A percentile compares a stretch with the other conserved stretches of the same genome.
phyloP scores from a whole-genome alignment of 2,888 invertebrate genomes.

The Apeira syringaria region DNA sequence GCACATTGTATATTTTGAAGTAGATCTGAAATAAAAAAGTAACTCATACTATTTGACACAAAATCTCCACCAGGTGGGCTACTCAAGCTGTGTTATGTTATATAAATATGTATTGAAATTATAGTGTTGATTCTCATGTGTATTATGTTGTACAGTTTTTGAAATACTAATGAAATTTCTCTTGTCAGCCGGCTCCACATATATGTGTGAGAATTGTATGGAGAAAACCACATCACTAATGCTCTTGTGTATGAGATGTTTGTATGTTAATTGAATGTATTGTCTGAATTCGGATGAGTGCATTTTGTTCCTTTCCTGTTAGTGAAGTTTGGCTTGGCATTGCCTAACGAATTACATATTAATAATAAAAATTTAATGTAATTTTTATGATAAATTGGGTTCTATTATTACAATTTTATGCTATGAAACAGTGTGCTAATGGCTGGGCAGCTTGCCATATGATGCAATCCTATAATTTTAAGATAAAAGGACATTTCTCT shows the following conservation, averaged over 20 bases:
- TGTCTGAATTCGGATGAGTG: slow-evolving; percentile 19
- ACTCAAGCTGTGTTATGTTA: no score
- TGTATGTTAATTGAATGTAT: slow-evolving; percentile 31
- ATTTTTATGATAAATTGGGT: slow-evolving; percentile 19
- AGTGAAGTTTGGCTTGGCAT: slow-evolving; percentile 31
- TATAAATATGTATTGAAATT: no score
- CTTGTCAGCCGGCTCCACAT: slow-evolving; percentile 72
- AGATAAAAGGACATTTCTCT: no score
- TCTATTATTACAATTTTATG: slow-evolving; percentile 20
- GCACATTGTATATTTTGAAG: no score
- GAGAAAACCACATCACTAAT: slow-evolving; percentile 41
- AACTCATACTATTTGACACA: no score
- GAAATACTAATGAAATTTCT: slow-evolving; percentile 40
- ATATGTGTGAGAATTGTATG: slow-evolving; percentile 54
- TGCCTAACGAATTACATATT: slow-evolving; percentile 26
- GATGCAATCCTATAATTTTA: slow-evolving; percentile 10
- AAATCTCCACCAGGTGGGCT: no score
- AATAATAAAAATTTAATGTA: slow-evolving; percentile 5
- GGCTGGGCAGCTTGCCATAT: slow-evolving; percentile 32
- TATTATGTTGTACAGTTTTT: slow-evolving; percentile 8
- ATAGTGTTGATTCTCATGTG: no score
- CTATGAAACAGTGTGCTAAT: slow-evolving; percentile 31
- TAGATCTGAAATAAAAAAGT: no score
- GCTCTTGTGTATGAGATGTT: slow-evolving; percentile 27
- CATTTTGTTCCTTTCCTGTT: slow-evolving; percentile 19